phyloP scores from a whole-genome alignment of 2,888 invertebrate species.

The Agrotis clavis region DNA sequence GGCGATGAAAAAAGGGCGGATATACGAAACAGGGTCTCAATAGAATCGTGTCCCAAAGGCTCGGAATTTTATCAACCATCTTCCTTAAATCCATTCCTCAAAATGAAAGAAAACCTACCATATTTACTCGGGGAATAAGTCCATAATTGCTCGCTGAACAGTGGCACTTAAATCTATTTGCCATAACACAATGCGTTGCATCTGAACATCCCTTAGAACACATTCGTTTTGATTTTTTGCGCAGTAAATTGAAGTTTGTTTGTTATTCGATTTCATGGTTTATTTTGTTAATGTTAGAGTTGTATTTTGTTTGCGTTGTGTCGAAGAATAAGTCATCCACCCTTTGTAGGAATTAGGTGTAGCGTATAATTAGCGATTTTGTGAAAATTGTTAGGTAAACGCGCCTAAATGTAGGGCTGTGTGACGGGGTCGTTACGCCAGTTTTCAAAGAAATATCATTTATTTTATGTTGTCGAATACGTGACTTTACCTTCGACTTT shows the following conservation, averaged over 20 bases:
- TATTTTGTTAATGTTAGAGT: conserved; percentile 61
- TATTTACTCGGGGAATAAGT: conserved; percentile 47
- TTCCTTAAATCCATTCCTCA: conserved; percentile 45
- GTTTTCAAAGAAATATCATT: conserved; percentile 14
- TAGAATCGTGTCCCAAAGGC: conserved; percentile 86
- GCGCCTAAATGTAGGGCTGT: conserved; percentile 68
- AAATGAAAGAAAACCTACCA: conserved; percentile 58
- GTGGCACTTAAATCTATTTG: conserved; percentile 65
- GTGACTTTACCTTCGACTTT: neutral
- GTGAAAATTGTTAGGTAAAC: conserved; percentile 89
- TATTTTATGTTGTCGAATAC: conserved; percentile 24
- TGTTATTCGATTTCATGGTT: conserved; percentile 49
- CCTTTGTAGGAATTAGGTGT: conserved; percentile 86
- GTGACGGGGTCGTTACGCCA: neutral
- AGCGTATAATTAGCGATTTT: conserved; percentile 89
- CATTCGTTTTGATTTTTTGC: conserved; percentile 76
- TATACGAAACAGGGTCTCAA: conserved; percentile 88
- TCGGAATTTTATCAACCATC: conserved; percentile 56
- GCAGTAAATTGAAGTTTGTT: conserved; percentile 65
- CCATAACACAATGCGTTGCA: conserved; percentile 75
- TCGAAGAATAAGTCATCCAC: conserved; percentile 76
- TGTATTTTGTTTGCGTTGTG: conserved; percentile 59
- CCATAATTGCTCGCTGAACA: conserved; percentile 56
- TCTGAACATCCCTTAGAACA: conserved; percentile 90
- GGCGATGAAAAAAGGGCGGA: conserved; percentile 90